Base-by-base conservation (phyloP, 2,113 vertebrate genomes). In the Panthera uncia region DNA sequence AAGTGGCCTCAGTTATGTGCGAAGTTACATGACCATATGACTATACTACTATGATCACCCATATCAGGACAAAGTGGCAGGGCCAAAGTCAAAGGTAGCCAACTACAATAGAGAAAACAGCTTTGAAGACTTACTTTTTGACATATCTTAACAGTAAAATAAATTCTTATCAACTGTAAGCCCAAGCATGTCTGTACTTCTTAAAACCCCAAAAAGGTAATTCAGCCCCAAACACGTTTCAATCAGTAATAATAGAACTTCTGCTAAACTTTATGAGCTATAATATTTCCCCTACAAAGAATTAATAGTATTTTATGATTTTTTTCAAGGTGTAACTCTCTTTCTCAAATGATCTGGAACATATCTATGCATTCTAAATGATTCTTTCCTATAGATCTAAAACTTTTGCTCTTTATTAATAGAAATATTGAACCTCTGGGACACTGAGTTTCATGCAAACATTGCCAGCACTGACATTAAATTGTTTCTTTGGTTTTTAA, bases 231-330 rank as follows among this genome's bases (percentile, higher is more conserved):
- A 87, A 92, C 8, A 52, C 25, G 65, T 83, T 87, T 87, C 9
- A 65, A n/a, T 33, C 38, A 66, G 66, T 76, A 94, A 84, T 73
- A 57, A 87, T 1, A 45, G 23, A 95, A 90, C 1, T 55, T 93
- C 48, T 83, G 33, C 14, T 96, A 79, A 97, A 89, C 6, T 79
- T 95, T 73, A 92, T 52, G 57, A 81, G 55, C 69, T 79, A 61
- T 45, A 76, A n/a, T 36, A 94, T 85, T 76, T 73, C 18, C 18
- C 13, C 23, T 82, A 89, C 71, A 74, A 91, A 90, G 27, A 57
- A 81, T 57, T 81, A 89, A 68, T 48, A 25, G 21, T 33, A 74
- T 23, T 94, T 95, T 82, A 71, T 87, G 52, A 84, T 76, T 86
- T 69, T 76, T 95, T 88, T 78, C 50, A 69, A 79, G 29, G 19